phyloP scores from a whole-genome alignment of 2,797 vertebrate genomes.

The Microcaecilia unicolor region DNA sequence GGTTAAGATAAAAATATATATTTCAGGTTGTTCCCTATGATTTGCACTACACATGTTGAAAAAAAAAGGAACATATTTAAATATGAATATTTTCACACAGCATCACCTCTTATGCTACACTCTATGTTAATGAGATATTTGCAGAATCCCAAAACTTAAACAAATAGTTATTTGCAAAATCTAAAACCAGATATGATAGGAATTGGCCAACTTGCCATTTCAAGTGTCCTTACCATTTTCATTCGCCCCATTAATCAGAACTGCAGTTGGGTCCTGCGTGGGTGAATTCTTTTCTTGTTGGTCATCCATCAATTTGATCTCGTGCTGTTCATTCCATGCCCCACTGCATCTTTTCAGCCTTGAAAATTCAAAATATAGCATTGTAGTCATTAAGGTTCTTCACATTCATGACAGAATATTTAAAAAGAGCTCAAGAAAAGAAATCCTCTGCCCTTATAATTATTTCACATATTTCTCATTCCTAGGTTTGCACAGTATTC shows the following conservation, averaged over 20 bases:
- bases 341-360: constrained; percentile 76
- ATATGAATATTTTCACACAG: constrained; percentile 3
- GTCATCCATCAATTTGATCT: constrained; percentile 90
- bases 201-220: constrained; percentile 15
- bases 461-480: too few relatives aligned
- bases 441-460: too few relatives aligned
- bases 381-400: constrained; percentile 44
- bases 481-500: too few relatives aligned
- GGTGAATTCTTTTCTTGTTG: constrained; percentile 84
- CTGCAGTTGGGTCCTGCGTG: constrained; percentile 75
- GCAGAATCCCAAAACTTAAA: constrained; percentile 1
- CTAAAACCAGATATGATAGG: too few relatives aligned
- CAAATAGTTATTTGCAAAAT: constrained; percentile 3
- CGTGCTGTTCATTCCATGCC: constrained; percentile 73
- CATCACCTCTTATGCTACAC: background rate
- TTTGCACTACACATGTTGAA: too few relatives aligned
- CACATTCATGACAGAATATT: too few relatives aligned
- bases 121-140: background rate
- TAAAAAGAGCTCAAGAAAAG: too few relatives aligned
- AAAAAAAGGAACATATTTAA: too few relatives aligned
- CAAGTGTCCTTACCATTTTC: constrained; percentile 74
- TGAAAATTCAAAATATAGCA: constrained; percentile 53
- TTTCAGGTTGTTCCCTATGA: too few relatives aligned
- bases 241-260: constrained; percentile 76
- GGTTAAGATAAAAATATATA: too few relatives aligned